phyloP scores from a whole-genome alignment of 2,888 invertebrate species.

The Xanthorhoe designata region DNA sequence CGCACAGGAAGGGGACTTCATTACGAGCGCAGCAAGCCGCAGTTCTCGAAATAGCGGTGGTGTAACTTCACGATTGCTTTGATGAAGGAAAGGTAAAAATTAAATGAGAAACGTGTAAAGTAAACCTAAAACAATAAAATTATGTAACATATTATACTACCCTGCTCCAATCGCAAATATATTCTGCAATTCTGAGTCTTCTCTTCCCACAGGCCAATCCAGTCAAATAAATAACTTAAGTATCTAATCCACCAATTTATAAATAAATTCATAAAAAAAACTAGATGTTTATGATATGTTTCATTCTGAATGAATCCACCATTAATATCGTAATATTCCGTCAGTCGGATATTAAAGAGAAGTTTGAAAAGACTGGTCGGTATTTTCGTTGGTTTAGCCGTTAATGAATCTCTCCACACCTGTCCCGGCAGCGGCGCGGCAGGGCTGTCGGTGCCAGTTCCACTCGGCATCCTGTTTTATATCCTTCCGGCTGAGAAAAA shows the following conservation, averaged over 20 bases:
- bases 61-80: not conserved
- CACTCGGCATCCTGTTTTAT: conserved; percentile 26
- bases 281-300: no score
- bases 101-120: no score
- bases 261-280: no score
- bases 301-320: no score
- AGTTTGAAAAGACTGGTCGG: conserved; percentile 29
- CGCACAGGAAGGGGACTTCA: conserved; percentile 53
- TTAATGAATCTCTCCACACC: conserved; percentile 76
- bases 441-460: conserved; percentile 29
- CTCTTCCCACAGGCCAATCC: no score
- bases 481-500: conserved; percentile 27
- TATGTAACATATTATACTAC: no score
- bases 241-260: no score
- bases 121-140: no score
- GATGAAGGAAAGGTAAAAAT: not conserved
- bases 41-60: not conserved
- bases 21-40: conserved; percentile 42
- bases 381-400: conserved; percentile 52
- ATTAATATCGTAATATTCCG: not conserved
- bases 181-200: no score
- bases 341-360: not conserved
- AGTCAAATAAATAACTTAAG: no score
- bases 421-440: conserved; percentile 54
- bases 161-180: no score